Conservation (phyloP, 2,113 vertebrate species). For the Prietella phreatophila region DNA sequence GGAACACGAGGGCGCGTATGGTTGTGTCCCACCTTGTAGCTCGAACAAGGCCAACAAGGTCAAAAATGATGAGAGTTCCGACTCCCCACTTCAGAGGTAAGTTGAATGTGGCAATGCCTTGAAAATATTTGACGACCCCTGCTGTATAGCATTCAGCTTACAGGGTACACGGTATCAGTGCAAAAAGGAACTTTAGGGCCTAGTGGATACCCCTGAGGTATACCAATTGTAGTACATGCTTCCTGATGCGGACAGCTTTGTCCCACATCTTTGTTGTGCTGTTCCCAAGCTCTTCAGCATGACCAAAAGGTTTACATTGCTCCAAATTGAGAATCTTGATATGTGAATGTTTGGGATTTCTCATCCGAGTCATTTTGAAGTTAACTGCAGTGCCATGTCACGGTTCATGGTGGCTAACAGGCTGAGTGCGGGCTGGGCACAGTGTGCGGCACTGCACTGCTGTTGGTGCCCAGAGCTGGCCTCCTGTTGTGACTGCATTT, state of each 20-base stretch:
- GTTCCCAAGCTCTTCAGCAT: background rate
- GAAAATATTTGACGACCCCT: background rate
- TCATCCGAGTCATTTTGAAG: constrained; percentile 8
- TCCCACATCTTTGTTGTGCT: background rate
- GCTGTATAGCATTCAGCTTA: constrained; percentile 24
- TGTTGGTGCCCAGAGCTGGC: constrained; percentile 57
- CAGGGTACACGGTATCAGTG: background rate
- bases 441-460: constrained; percentile 54
- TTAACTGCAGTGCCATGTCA: background rate
- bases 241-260: background rate
- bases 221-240: background rate
- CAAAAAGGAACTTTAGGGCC: constrained; percentile 3
- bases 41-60: background rate
- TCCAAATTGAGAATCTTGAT: background rate
- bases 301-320: background rate
- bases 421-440: constrained; percentile 48
- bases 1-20: background rate
- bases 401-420: constrained; percentile 38
- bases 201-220: constrained; percentile 28
- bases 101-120: background rate
- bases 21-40: background rate
- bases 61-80: background rate
- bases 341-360: background rate
- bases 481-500: constrained; percentile 61
- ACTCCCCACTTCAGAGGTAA: background rate